Conservation (phyloP, 2,113 vertebrate genomes). For the Lichenostomus cassidix region DNA sequence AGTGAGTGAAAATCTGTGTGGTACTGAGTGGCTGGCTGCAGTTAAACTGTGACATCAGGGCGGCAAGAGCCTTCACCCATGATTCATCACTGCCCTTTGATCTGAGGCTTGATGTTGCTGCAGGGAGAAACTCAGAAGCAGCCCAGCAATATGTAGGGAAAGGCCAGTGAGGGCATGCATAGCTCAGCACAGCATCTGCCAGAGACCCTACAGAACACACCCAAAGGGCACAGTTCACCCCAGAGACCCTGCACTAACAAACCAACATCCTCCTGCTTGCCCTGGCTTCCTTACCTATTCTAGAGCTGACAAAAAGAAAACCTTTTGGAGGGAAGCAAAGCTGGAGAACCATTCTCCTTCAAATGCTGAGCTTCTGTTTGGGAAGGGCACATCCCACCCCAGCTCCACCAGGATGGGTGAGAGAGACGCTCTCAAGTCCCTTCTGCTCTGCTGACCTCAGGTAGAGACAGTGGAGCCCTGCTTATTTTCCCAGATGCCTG, state of each 20-base stretch:
- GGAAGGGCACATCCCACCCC: fast-evolving
- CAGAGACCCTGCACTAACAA: neutral
- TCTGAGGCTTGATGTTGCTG: neutral
- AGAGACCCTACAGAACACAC: neutral
- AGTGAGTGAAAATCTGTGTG: neutral
- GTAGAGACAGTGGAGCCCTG: neutral
- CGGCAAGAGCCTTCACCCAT: neutral
- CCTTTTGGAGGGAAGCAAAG: neutral
- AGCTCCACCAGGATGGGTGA: neutral
- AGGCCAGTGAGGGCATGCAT: neutral
- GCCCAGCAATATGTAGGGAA: neutral
- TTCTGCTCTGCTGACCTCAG: neutral
- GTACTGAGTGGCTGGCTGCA: fast-evolving
- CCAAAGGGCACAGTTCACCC: neutral
- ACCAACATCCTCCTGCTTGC: neutral
- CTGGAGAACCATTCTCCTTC: neutral
- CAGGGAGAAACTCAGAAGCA: neutral
- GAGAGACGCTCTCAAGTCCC: neutral
- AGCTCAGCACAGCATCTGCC: neutral
- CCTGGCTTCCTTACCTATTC: neutral
- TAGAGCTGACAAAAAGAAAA: neutral
- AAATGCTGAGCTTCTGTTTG: neutral
- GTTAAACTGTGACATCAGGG: neutral
- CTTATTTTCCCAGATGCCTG: neutral
- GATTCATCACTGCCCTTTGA: neutral